Evolutionary conservation across 1,140 invertebrate species (phyloP), one percentile per base, ranked within the genome.

Genomic region (Elymnias hypermnestra): DNA sequence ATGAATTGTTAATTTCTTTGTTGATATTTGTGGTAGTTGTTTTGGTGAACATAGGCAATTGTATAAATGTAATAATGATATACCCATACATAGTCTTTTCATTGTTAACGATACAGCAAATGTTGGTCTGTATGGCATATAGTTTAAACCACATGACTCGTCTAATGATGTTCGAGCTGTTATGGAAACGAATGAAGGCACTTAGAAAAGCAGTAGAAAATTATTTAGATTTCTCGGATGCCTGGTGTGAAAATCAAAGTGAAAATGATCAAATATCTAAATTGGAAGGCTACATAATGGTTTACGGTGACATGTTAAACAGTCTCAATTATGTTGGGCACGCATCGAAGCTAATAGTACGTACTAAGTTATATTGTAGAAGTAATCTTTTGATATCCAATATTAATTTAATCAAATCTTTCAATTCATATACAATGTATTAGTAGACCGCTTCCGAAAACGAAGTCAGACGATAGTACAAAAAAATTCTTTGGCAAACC

Each of bases 161-260:
- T 18, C 38, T 38, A 13, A 43, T 51, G 5, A 43, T 51, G n/a
- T 43, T 44, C 21, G 48, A 51, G 17, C n/a, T 37, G 0, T 18
- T 44, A 3, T 51, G 40, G 48, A 29, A 8, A 8, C 25, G 33
- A 0, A 31, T 51, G 33, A 51, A n/a, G n/a, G 8, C 26, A 33
- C 25, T 51, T 0, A 21, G 36, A 9, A 15, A 13, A 21, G 10
- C 19, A n/a, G 19, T 51, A 8, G 26, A 39, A 18, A 13, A 17
- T 29, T n/a, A n/a, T n/a, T n/a, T n/a, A n/a, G 9, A 7, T 43
- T 7, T 14, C 22, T 6, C 26, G 18, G 35, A 14, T 22, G 4
- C 14, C 2, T 9, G 1, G 15, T 9, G 5, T 14, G 0, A 18
- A 5, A 3, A 10, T 36, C 2, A 8, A 1, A 12, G 28, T 41